Conservation (phyloP, 35 echinoderm and acorn worm species). For the Patiria miniata region DNA sequence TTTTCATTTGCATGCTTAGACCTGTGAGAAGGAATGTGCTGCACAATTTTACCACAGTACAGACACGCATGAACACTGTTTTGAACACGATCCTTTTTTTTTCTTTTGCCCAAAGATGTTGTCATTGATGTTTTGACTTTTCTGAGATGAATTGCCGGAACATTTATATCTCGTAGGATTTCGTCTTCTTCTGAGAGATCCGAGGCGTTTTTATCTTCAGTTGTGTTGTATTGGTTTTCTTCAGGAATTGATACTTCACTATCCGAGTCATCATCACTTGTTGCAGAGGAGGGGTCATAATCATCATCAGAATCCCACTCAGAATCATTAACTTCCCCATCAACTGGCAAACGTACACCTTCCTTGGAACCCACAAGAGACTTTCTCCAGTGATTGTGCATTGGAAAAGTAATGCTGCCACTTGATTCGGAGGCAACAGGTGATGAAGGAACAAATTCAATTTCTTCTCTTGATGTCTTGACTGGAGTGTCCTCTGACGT, state of each 20-base stretch:
- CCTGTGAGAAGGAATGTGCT: constrained; percentile 19
- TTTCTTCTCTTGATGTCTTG: background rate
- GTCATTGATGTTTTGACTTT: constrained; percentile 37
- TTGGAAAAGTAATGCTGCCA: background rate
- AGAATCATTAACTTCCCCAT: background rate
- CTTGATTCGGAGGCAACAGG: background rate
- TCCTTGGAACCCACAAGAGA: background rate
- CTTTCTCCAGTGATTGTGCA: background rate
- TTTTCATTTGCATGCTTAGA: constrained; percentile 12
- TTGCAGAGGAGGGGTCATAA: background rate
- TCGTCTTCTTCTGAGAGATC: constrained; percentile 19
- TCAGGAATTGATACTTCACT: background rate
- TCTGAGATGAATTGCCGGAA: constrained; percentile 26
- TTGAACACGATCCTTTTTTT: constrained; percentile 43
- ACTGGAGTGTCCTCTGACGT: too few species aligned
- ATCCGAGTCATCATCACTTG: constrained; percentile 7
- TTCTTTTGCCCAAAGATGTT: constrained; percentile 18
- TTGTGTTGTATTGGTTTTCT: background rate
- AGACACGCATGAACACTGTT: constrained; percentile 40
- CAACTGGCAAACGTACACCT: background rate
- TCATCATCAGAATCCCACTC: background rate
- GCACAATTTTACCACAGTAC: constrained; percentile 42
- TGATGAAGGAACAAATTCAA: background rate
- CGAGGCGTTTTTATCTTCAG: background rate
- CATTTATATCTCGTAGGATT: constrained; percentile 40